Percentiles rank a stretch among this genome's conserved stretches.
Evolutionary conservation across 2,888 invertebrate genomes (phyloP).

Genomic region (Trimorus sp.): DNA sequence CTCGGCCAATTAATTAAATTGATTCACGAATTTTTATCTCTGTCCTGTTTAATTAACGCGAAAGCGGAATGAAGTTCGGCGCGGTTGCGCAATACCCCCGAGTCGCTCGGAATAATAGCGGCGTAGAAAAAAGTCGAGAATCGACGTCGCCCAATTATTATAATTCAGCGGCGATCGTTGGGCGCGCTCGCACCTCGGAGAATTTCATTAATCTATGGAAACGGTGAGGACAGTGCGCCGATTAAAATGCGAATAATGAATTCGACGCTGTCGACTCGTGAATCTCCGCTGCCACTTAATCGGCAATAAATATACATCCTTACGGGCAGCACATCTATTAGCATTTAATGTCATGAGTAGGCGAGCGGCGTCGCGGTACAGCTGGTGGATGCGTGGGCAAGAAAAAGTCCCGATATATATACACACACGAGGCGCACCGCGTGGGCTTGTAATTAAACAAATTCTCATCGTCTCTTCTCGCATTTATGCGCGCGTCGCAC

Average conservation of each 20-base stretch:
- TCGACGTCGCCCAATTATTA: slow-evolving; percentile 37
- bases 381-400: slow-evolving; percentile 67
- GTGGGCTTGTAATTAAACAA: slow-evolving; percentile 68
- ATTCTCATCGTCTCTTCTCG: slow-evolving; percentile 64
- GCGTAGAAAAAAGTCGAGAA: slow-evolving; percentile 11
- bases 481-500: slow-evolving; percentile 52
- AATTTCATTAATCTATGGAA: slow-evolving; percentile 58
- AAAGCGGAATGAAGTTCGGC: not conserved
- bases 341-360: slow-evolving; percentile 68
- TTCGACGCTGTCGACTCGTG: slow-evolving; percentile 52
- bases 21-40: not conserved
- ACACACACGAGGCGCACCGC: slow-evolving; percentile 52
- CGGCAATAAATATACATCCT: slow-evolving; percentile 68
- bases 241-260: slow-evolving; percentile 61
- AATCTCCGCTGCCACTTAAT: slow-evolving; percentile 63
- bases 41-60: slow-evolving; percentile 14
- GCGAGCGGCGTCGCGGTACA: slow-evolving; percentile 63
- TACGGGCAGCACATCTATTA: slow-evolving; percentile 65
- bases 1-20: slow-evolving; percentile 3
- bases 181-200: slow-evolving; percentile 30
- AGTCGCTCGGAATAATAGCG: not conserved
- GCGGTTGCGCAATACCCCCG: not conserved
- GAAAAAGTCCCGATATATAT: slow-evolving; percentile 63
- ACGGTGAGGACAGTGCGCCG: slow-evolving; percentile 48
- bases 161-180: slow-evolving; percentile 31